Evolutionary conservation across 2,113 vertebrate genomes (phyloP).

Genomic region (Thunnus thynnus): DNA sequence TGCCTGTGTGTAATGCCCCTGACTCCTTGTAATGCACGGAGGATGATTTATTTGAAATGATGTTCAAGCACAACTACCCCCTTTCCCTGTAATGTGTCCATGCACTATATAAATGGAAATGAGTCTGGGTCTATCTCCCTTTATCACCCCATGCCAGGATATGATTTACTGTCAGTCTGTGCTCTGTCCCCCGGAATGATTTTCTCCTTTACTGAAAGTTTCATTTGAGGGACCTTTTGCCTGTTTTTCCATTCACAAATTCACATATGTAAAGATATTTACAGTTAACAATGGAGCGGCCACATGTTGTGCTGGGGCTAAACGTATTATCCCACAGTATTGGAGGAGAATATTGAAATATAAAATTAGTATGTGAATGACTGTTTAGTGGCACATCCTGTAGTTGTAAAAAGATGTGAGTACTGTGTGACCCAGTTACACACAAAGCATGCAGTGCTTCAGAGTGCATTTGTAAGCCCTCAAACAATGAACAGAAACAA

Average conservation of each 20-base stretch:
- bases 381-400: neutral
- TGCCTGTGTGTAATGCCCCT: slow-evolving; percentile 56
- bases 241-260: slow-evolving; percentile 50
- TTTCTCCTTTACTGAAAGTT: slow-evolving; percentile 60
- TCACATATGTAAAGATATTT: slow-evolving; percentile 40
- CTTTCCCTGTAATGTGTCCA: slow-evolving; percentile 70
- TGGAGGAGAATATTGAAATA: neutral
- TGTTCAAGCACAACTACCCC: slow-evolving; percentile 68
- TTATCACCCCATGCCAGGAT: slow-evolving; percentile 67
- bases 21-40: slow-evolving; percentile 55
- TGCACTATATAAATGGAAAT: slow-evolving; percentile 83
- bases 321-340: neutral
- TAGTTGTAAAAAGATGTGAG: neutral
- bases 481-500: neutral
- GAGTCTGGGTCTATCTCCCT: slow-evolving; percentile 71
- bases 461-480: neutral
- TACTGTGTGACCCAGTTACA: neutral
- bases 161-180: slow-evolving; percentile 74
- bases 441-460: neutral
- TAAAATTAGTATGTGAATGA: slow-evolving; percentile 10
- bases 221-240: slow-evolving; percentile 45
- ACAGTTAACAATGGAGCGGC: slow-evolving; percentile 19
- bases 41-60: slow-evolving; percentile 77
- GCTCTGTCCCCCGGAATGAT: slow-evolving; percentile 45
- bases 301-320: neutral